phyloP scores from a whole-genome alignment of 2,888 invertebrate species.

The Margaritifera margaritifera region DNA sequence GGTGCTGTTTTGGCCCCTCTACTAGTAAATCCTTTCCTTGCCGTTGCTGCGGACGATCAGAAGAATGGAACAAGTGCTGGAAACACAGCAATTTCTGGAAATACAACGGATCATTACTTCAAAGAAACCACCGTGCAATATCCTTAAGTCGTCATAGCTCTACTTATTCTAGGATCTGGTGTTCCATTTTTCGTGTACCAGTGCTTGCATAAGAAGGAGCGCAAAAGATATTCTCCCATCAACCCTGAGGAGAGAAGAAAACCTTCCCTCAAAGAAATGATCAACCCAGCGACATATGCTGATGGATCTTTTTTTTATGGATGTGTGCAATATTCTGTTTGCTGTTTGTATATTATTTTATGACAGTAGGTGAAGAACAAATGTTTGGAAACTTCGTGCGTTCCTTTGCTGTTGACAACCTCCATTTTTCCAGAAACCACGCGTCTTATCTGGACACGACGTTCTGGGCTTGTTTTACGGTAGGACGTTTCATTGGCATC shows the following conservation, averaged over 20 bases:
- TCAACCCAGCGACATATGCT: conserved; percentile 31
- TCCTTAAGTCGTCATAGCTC: too few species aligned
- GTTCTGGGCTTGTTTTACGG: conserved; percentile 26
- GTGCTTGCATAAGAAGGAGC: too few species aligned
- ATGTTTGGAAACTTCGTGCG: conserved; percentile 20
- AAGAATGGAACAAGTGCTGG: too few species aligned
- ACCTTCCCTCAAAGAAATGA: conserved; percentile 10
- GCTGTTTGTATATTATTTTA: conserved; percentile 20
- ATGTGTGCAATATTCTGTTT: conserved; percentile 6
- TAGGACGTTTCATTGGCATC: conserved; percentile 20
- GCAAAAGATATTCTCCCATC: too few species aligned
- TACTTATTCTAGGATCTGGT: too few species aligned
- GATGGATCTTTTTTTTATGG: conserved; percentile 20
- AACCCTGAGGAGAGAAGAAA: too few species aligned
- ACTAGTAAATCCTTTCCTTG: conserved; percentile 25
- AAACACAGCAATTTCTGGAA: too few species aligned
- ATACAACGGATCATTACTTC: too few species aligned
- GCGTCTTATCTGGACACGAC: conserved; percentile 22
- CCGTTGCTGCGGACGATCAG: conserved; percentile 6
- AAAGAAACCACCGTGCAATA: too few species aligned
- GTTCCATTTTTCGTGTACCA: too few species aligned
- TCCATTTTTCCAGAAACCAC: conserved; percentile 17
- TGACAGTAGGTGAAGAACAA: conserved; percentile 24
- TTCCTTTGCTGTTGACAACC: conserved; percentile 29
- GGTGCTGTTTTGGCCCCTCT: conserved; percentile 29